Conservation (phyloP, 2,888 invertebrate species). For the Hymenopus coronatus region DNA sequence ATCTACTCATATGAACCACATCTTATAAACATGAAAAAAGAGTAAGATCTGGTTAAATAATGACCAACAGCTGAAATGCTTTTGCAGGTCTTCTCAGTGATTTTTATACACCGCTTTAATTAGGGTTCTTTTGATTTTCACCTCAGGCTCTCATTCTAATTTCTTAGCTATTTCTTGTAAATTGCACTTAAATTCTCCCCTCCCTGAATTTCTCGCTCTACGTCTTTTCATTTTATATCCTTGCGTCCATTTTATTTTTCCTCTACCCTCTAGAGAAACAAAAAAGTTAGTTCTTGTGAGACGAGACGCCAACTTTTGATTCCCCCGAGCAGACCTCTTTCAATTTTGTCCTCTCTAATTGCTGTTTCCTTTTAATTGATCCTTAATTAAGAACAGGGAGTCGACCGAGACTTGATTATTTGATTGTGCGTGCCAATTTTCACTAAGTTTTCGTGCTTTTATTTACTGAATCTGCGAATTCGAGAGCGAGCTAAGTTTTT, state of each 20-base stretch:
- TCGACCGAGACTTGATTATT: slow-evolving; percentile 24
- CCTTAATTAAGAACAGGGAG: slow-evolving; percentile 26
- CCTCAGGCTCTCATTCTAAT: neutral
- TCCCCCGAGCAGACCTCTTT: slow-evolving; percentile 19
- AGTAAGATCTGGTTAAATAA: too few relatives aligned
- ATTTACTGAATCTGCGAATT: slow-evolving; percentile 7
- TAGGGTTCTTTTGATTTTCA: neutral
- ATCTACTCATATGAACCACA: too few relatives aligned
- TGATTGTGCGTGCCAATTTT: slow-evolving; percentile 24
- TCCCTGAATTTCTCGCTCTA: neutral
- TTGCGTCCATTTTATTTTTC: neutral
- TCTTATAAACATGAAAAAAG: too few relatives aligned
- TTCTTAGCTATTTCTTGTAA: neutral
- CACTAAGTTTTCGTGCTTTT: slow-evolving; percentile 12
- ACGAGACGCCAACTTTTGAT: slow-evolving; percentile 15
- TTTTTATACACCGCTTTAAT: neutral
- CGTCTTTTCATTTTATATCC: neutral
- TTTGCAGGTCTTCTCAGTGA: neutral
- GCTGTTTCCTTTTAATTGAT: slow-evolving; percentile 32
- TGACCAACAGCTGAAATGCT: too few relatives aligned
- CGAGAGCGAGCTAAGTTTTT: neutral
- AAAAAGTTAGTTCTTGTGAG: neutral
- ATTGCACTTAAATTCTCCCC: neutral
- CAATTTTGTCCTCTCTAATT: slow-evolving; percentile 30
- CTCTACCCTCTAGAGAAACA: neutral